Evolutionary conservation across 2,113 vertebrate genomes (phyloP).

Genomic region (Daubentonia madagascariensis): DNA sequence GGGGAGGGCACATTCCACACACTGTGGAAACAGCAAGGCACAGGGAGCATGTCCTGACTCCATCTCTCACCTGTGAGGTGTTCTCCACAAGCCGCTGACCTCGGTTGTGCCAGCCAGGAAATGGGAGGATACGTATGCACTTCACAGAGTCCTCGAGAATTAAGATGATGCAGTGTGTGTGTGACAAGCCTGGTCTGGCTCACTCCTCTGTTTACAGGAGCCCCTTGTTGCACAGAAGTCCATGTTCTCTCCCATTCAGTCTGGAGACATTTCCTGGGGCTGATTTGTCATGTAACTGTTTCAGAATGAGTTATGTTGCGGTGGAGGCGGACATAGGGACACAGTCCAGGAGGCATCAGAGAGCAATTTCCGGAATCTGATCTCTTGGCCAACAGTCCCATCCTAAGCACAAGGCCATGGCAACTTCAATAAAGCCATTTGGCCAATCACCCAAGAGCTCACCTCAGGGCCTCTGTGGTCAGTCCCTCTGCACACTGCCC

Average conservation of each 20-base stretch:
- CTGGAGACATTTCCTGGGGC: background rate
- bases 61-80: accelerated
- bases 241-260: background rate
- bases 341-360: background rate
- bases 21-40: background rate
- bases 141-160: background rate
- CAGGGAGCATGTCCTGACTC: accelerated
- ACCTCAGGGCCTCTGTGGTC: background rate
- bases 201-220: background rate
- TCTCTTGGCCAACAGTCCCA: background rate
- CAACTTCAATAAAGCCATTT: background rate
- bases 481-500: accelerated
- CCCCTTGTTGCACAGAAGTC: background rate
- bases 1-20: background rate
- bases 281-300: background rate
- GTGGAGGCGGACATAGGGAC: background rate
- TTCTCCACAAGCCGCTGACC: accelerated
- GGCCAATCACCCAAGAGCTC: background rate
- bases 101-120: background rate
- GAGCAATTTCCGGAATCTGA: background rate
- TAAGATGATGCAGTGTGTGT: accelerated
- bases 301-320: background rate
- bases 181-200: background rate
- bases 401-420: background rate
- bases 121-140: accelerated